A percentile compares a stretch with the other conserved stretches of the same genome.
These are phyloP conservation scores for Bradypodion ventrale DNA, from an alignment of 2,797 vertebrate genomes.

Conservation along the genomic window DNA sequence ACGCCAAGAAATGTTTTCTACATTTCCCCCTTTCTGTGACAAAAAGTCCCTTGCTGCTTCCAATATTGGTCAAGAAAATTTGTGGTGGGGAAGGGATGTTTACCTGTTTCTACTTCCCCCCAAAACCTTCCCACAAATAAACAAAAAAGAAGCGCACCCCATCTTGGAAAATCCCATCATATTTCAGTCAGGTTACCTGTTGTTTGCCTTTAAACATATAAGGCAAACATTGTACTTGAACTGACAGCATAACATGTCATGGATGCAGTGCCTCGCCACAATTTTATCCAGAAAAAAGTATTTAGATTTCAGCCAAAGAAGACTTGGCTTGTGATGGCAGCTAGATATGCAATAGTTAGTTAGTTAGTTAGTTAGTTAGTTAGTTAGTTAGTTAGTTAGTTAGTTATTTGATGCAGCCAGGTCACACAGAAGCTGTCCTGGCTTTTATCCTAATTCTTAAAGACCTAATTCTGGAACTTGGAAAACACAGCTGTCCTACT, in stretches of 20 bases:
- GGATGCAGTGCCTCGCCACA: neutral
- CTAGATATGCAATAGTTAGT: neutral
- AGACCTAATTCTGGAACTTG: conserved; percentile 42
- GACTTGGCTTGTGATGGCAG: conserved; percentile 54
- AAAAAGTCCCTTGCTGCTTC: neutral
- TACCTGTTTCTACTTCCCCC: neutral
- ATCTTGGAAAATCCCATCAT: neutral
- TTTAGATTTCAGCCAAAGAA: conserved; percentile 48
- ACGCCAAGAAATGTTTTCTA: too few relatives aligned
- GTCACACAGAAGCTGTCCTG: conserved; percentile 21
- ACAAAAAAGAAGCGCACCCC: neutral
- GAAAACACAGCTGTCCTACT: neutral
- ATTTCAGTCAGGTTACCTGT: neutral
- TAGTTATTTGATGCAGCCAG: conserved; percentile 37
- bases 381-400: too few relatives aligned
- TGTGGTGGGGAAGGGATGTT: neutral
- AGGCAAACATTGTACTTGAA: conserved; percentile 23
- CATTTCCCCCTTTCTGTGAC: neutral
- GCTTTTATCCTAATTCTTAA: neutral
- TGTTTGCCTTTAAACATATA: neutral
- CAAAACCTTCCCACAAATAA: neutral
- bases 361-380: neutral
- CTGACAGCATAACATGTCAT: neutral
- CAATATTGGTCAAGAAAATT: neutral
- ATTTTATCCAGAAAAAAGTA: conserved; percentile 1